These are phyloP conservation scores for Pseudolaguvia tuberculata DNA, from an alignment of 2,113 vertebrate genomes.

Conservation along the genomic window DNA sequence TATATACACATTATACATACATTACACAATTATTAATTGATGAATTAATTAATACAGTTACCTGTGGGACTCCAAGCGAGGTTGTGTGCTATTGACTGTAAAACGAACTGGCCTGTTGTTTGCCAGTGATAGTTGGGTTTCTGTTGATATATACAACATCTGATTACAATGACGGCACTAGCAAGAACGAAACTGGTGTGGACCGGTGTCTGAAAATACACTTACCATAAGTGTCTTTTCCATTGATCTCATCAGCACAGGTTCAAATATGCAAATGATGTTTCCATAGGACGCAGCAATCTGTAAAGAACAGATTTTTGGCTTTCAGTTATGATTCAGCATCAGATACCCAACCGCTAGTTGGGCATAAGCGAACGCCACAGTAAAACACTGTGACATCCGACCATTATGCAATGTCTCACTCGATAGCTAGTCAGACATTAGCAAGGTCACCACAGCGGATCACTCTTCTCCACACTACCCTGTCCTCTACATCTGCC, in stretches of 20 bases:
- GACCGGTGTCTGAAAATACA: constrained; percentile 31
- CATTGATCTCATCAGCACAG: constrained; percentile 75
- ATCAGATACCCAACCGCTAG: no score
- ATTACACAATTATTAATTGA: neutral
- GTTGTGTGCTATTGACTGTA: constrained; percentile 80
- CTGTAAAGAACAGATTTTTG: constrained; percentile 70
- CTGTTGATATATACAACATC: constrained; percentile 60
- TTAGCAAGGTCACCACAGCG: no score
- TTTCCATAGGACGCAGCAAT: constrained; percentile 97
- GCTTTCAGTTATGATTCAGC: no score
- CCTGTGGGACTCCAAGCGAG: constrained; percentile 93
- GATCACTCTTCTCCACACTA: no score
- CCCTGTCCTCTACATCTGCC: no score
- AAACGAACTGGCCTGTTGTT: constrained; percentile 85
- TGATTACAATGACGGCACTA: neutral
- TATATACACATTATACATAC: no score
- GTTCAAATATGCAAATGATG: constrained; percentile 88
- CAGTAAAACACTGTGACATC: no score
- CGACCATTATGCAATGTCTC: no score
- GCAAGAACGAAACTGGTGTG: neutral
- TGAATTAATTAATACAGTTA: constrained; percentile 42
- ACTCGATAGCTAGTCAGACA: no score
- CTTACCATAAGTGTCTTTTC: constrained; percentile 73
- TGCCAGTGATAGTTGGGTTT: constrained; percentile 87
- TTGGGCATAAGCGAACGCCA: no score